Base-by-base conservation (phyloP, 2,113 vertebrate genomes). In the Elephas maximus region DNA sequence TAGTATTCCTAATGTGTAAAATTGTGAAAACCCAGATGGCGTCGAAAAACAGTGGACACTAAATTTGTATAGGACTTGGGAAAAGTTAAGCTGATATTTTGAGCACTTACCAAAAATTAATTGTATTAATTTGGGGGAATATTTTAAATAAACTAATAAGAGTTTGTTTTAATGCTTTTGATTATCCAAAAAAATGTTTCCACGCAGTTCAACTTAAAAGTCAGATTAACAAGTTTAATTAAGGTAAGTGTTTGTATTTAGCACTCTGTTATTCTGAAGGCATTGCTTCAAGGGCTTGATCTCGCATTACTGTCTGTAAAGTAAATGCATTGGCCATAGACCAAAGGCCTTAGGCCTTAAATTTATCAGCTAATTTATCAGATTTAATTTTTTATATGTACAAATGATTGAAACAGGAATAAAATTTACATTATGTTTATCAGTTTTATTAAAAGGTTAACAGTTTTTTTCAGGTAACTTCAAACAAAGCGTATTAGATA, bases 211-310 rank as follows among this genome's bases (percentile, higher is more conserved):
- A 82, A 92, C 30, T 84, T 95, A 65, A 94, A 91, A 95, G 41
- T 91, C 37, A 92, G 63, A 89, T 91, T 89, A 79, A 65, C 14
- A 93, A 33, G 51, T 87, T 93, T 88, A 90, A 77, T 90, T 94
- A 88, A 97, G 85, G 85, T 93, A 95, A 90, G 45, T 95, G 24
- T 91, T 91, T 97, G 77, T 94, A 91, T 87, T 88, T 83, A 67
- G 21, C 37, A 85, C 24, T 87, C 89, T 48, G 14, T 93, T 87
- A 17, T 86, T 86, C 33, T 79, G 30, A 93, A 85, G 69, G 41
- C 60, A 60, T 17, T 88, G 51, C 73, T 71, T 87, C 60, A 92
- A 94, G 88, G 44, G 8, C 57, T 91, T 92, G n/a, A 11, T 87
- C 57, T 92, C 81, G 11, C 6, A 45, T 53, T 92, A 60, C 28